phyloP scores from a whole-genome alignment of 2,113 vertebrate genomes.

The Shinisaurus crocodilurus region DNA sequence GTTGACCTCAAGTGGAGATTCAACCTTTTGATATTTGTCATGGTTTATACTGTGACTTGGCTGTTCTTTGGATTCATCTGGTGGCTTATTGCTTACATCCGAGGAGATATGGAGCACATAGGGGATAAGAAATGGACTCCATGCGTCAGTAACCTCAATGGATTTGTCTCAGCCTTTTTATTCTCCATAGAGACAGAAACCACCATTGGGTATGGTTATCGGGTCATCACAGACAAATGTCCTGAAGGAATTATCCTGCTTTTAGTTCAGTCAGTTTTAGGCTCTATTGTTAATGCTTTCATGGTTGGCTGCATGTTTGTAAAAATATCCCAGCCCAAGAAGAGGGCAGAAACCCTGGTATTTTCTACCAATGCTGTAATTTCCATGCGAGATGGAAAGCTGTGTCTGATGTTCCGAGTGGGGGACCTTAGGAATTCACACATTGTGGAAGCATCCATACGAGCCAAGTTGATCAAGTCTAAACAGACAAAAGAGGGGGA shows the following conservation, averaged over 20 bases:
- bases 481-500: constrained; percentile 99
- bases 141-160: constrained; percentile 96
- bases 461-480: constrained; percentile 98
- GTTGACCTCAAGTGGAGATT: constrained; percentile 99
- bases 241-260: constrained; percentile 96
- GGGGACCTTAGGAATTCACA: constrained; percentile 99
- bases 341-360: constrained; percentile 97
- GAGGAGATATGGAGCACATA: constrained; percentile 95
- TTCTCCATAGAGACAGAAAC: constrained; percentile 99
- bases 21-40: constrained; percentile 96
- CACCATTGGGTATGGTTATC: constrained; percentile 98
- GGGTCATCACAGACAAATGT: constrained; percentile 98
- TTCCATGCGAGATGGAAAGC: constrained; percentile 94
- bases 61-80: constrained; percentile 98
- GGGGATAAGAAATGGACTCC: constrained; percentile 93
- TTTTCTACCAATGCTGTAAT: constrained; percentile 98
- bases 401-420: constrained; percentile 99
- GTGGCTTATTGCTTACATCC: constrained; percentile 98
- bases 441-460: constrained; percentile 98
- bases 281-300: constrained; percentile 98
- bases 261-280: constrained; percentile 95
- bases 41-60: constrained; percentile 99
- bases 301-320: constrained; percentile 99
- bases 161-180: constrained; percentile 97
- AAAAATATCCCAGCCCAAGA: constrained; percentile 99